Conservation (phyloP, 23 tunicate species). For the Phallusia fumigata region DNA sequence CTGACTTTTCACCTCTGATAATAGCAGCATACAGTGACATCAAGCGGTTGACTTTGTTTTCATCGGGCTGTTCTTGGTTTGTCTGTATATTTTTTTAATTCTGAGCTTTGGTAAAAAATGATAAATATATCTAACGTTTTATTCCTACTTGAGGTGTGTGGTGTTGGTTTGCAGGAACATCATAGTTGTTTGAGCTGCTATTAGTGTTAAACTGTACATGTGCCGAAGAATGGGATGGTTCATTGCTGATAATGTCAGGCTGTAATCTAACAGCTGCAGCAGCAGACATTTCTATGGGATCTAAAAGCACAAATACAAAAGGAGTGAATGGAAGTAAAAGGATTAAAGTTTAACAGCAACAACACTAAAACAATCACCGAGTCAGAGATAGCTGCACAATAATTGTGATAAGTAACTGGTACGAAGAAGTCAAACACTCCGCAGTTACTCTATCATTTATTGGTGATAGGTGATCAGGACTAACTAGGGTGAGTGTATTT, state of each 20-base stretch:
- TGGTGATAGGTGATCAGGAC: too few relatives aligned
- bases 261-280: background rate
- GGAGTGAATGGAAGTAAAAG: too few relatives aligned
- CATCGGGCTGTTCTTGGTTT: constrained; percentile 6
- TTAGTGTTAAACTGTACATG: background rate
- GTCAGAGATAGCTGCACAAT: too few relatives aligned
- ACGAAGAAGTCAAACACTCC: too few relatives aligned
- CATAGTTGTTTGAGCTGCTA: background rate
- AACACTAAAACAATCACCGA: too few relatives aligned
- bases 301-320: background rate
- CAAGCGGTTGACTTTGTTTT: constrained; percentile 24
- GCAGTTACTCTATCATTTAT: too few relatives aligned
- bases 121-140: background rate
- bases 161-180: background rate
- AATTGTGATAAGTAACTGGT: too few relatives aligned
- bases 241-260: background rate
- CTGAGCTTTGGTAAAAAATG: too few relatives aligned
- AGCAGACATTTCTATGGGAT: constrained; percentile 4
- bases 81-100: background rate
- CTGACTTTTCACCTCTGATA: constrained; percentile 80
- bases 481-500: too few relatives aligned
- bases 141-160: background rate
- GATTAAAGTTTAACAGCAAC: background rate
- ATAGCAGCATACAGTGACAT: constrained; percentile 76
- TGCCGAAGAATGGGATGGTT: background rate